Percentiles rank a stretch among this genome's conserved stretches.
phyloP scores from a whole-genome alignment of 2,113 vertebrate genomes.

The Aviceda subcristata region DNA sequence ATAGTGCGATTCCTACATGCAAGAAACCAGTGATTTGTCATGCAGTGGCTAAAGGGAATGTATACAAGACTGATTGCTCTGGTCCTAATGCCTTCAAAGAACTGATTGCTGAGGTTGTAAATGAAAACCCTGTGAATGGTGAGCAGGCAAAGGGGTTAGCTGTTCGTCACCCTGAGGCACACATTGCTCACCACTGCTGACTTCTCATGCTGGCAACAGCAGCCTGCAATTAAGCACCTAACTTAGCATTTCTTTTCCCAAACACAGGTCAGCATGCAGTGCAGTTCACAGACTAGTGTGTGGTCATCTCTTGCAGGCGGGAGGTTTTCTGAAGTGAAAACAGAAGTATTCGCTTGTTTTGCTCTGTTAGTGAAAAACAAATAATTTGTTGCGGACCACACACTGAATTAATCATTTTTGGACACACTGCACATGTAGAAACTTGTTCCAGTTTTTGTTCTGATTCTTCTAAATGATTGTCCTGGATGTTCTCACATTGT shows the following conservation, averaged over 20 bases:
- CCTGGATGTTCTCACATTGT: background rate
- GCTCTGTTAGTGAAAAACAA: background rate
- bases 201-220: background rate
- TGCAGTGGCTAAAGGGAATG: background rate
- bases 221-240: background rate
- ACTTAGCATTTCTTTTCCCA: background rate
- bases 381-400: constrained; percentile 37
- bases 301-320: background rate
- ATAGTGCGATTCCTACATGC: background rate
- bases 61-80: background rate
- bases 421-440: background rate
- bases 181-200: background rate
- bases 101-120: background rate
- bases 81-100: background rate
- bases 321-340: constrained; percentile 11
- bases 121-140: background rate
- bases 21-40: background rate
- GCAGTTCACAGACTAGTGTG: background rate
- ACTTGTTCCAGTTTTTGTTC: background rate
- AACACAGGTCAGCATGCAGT: background rate
- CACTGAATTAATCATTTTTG: constrained; percentile 10
- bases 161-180: background rate
- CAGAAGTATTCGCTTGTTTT: background rate
- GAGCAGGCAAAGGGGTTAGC: background rate
- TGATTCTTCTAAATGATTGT: background rate